A percentile compares a stretch with the other conserved stretches of the same genome.
Evolutionary conservation across 1,140 invertebrate species (phyloP).

Genomic region (Aphaenogaster floridana): DNA sequence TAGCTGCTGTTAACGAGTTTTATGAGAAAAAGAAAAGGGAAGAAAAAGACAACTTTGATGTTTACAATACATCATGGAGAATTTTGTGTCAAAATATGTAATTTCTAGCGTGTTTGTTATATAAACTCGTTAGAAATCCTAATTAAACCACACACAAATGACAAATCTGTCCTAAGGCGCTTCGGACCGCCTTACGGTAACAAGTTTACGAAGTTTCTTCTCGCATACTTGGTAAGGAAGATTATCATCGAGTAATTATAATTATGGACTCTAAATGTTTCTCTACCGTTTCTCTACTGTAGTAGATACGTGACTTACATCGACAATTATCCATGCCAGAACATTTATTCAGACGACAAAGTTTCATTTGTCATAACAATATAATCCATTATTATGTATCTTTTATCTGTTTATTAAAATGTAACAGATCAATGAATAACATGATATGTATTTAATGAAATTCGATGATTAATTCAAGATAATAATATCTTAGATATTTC

Average conservation of each 20-base stretch:
- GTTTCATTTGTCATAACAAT: neutral
- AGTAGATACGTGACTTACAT: neutral
- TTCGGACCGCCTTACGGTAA: slow-evolving; percentile 58
- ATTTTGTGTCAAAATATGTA: slow-evolving; percentile 56
- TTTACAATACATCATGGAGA: slow-evolving; percentile 37
- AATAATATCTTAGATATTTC: slow-evolving; percentile 13
- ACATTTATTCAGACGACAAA: neutral
- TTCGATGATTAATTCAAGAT: neutral
- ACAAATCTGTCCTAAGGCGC: slow-evolving; percentile 69
- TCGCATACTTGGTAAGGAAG: slow-evolving; percentile 47
- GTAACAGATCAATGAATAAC: neutral
- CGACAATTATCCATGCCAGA: slow-evolving; percentile 15
- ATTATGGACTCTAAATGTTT: slow-evolving; percentile 44
- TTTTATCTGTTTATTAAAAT: neutral
- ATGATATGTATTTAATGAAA: neutral
- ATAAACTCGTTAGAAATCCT: slow-evolving; percentile 68
- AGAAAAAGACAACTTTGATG: slow-evolving; percentile 12
- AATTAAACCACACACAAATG: slow-evolving; percentile 72
- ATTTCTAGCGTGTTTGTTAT: slow-evolving; percentile 56
- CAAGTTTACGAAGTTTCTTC: slow-evolving; percentile 69
- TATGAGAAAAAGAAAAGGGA: slow-evolving; percentile 16
- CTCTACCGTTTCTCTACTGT: slow-evolving; percentile 4
- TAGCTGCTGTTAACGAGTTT: slow-evolving; percentile 44
- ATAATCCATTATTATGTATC: neutral
- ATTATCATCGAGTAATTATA: slow-evolving; percentile 64